phyloP scores from a whole-genome alignment of 2,888 invertebrate genomes.

The Salticus scenicus region DNA sequence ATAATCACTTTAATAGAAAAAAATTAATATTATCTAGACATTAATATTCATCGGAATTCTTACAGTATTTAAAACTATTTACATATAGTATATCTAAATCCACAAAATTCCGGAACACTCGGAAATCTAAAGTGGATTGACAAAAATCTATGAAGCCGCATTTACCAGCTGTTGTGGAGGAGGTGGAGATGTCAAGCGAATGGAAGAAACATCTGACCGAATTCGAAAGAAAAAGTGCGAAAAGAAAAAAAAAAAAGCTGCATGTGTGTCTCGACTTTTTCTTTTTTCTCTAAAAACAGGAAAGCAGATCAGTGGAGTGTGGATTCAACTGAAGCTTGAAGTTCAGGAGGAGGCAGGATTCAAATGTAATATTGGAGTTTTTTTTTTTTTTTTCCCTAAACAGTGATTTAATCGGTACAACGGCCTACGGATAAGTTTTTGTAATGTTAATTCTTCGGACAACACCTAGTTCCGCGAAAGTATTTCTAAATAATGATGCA shows the following conservation, averaged over 20 bases:
- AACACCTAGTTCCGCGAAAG: neutral
- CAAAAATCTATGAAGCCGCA: too few relatives aligned
- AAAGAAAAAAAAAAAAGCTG: constrained; percentile 1
- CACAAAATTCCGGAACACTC: too few relatives aligned
- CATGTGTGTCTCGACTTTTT: neutral
- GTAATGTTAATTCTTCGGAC: neutral
- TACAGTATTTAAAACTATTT: too few relatives aligned
- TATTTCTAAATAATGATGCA: too few relatives aligned
- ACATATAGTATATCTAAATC: too few relatives aligned
- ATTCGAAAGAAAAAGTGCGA: constrained; percentile 44
- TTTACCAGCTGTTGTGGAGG: too few relatives aligned
- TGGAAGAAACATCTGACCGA: constrained; percentile 25
- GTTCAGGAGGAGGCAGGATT: neutral
- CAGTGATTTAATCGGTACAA: neutral
- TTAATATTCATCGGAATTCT: too few relatives aligned
- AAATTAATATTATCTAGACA: too few relatives aligned
- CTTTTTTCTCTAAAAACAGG: neutral
- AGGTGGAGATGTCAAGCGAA: constrained; percentile 2
- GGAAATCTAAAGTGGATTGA: too few relatives aligned
- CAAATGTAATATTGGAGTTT: neutral
- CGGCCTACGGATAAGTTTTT: neutral
- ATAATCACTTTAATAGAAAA: too few relatives aligned
- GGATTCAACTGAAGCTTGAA: constrained; percentile 6
- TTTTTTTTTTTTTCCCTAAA: neutral
- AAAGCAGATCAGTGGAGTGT: constrained; percentile 11